Conservation (phyloP, 2,113 vertebrate genomes). For the Butorides virescens region DNA sequence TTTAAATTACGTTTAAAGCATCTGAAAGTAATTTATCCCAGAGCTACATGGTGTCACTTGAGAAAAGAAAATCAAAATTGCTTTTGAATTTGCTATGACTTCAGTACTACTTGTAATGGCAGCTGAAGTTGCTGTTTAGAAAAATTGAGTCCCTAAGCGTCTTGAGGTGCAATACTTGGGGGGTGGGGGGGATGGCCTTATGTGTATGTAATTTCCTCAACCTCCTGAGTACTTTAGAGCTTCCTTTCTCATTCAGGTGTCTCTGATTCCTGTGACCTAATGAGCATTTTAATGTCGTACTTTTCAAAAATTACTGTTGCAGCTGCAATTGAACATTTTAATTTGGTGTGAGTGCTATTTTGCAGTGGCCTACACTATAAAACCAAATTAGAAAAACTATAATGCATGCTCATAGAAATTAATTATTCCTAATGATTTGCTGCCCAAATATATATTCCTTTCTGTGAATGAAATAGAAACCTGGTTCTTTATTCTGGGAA, state of each 20-base stretch:
- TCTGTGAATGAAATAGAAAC: neutral
- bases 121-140: neutral
- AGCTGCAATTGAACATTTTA: neutral
- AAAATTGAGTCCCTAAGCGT: neutral
- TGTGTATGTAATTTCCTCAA: neutral
- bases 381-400: neutral
- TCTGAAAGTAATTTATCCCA: constrained; percentile 2
- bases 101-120: neutral
- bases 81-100: constrained; percentile 11
- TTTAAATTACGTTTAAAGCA: constrained; percentile 23
- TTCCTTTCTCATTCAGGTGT: neutral
- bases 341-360: neutral
- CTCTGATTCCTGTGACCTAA: neutral
- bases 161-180: neutral
- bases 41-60: neutral
- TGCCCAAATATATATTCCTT: neutral
- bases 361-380: neutral
- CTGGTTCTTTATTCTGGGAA: neutral
- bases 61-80: neutral
- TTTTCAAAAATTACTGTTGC: neutral
- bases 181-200: neutral
- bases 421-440: constrained; percentile 19
- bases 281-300: neutral
- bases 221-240: neutral
- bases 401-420: neutral